Percentiles rank a stretch among this genome's conserved stretches.
Conservation (phyloP, 2,888 invertebrate genomes). For the Rhamnusium bicolor region DNA sequence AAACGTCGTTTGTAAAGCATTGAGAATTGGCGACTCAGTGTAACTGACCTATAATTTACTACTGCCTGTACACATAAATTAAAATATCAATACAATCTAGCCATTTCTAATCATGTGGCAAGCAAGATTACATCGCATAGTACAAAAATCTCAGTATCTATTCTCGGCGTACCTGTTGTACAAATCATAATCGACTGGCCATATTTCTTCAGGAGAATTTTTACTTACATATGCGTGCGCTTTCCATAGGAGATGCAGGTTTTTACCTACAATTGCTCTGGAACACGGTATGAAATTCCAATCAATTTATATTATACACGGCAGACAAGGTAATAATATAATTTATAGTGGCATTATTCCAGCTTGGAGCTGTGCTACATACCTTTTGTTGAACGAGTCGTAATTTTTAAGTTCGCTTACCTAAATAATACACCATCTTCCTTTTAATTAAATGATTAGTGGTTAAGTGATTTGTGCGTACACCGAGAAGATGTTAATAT, state of each 20-base stretch:
- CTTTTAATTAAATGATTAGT: constrained; percentile 56
- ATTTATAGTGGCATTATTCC: constrained; percentile 70
- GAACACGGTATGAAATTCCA: constrained; percentile 71
- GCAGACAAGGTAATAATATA: constrained; percentile 72
- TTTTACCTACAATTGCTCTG: constrained; percentile 68
- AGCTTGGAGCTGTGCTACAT: constrained; percentile 59
- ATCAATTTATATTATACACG: constrained; percentile 71
- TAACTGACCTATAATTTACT: constrained; percentile 10
- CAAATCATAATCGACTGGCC: constrained; percentile 67
- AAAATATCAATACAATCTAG: constrained; percentile 32
- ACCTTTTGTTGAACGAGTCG: constrained; percentile 63
- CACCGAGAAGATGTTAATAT: constrained; percentile 56
- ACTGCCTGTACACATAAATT: constrained; percentile 22
- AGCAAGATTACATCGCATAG: constrained; percentile 38
- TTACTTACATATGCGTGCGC: constrained; percentile 65
- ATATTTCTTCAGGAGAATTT: constrained; percentile 64
- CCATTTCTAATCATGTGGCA: constrained; percentile 33
- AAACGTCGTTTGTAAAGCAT: neutral
- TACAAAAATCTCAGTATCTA: constrained; percentile 50
- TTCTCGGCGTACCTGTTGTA: constrained; percentile 58
- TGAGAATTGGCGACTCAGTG: neutral
- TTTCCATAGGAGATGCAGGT: constrained; percentile 65
- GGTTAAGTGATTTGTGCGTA: constrained; percentile 59
- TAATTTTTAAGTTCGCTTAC: constrained; percentile 60
- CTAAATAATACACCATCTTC: constrained; percentile 54